Evolutionary conservation across 2,797 vertebrate species (phyloP).

Genomic region (Etheostoma perlongum): DNA sequence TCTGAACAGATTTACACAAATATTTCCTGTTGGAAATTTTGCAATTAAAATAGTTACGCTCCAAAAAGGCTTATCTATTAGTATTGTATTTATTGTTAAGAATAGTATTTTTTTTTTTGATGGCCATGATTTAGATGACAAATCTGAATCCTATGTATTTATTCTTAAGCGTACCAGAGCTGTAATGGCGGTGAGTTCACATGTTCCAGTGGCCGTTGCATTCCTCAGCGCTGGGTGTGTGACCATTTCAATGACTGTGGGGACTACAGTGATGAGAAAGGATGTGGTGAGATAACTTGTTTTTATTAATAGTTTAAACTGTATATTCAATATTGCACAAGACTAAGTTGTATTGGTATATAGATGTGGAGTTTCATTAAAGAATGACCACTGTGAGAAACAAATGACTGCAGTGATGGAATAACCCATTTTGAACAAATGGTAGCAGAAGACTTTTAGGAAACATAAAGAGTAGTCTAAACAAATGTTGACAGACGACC

Average conservation of each 20-base stretch:
- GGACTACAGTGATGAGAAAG: constrained; percentile 83
- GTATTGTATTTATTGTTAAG: background rate
- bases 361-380: background rate
- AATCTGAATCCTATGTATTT: background rate
- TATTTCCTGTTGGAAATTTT: no score
- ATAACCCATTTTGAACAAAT: background rate
- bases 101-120: background rate
- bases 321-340: background rate
- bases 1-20: background rate
- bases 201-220: constrained; percentile 81
- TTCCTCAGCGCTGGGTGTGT: constrained; percentile 82
- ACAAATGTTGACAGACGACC: background rate
- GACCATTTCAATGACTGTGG: constrained; percentile 84
- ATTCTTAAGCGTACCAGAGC: constrained; percentile 73
- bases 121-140: background rate
- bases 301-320: background rate
- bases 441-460: background rate
- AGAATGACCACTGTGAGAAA: background rate
- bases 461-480: background rate
- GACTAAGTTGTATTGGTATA: background rate
- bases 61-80: background rate
- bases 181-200: constrained; percentile 81
- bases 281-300: constrained; percentile 78
- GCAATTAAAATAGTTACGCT: background rate
- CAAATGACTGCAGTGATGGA: background rate